These are phyloP conservation scores for Penaeus japonicus DNA, from an alignment of 1,140 invertebrate genomes.

Conservation along the genomic window DNA sequence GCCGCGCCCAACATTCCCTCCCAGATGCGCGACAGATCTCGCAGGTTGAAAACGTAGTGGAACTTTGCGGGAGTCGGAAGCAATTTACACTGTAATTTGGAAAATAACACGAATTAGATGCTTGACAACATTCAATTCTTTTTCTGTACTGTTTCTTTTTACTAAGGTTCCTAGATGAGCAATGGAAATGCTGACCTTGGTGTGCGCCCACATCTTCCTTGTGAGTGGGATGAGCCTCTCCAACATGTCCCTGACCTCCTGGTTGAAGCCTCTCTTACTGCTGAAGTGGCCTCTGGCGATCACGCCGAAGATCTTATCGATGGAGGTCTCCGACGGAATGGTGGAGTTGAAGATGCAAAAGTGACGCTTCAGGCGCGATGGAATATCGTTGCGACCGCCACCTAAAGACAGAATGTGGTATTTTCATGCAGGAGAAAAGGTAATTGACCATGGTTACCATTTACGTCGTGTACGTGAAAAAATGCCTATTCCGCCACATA, in stretches of 20 bases:
- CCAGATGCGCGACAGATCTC: slow-evolving; percentile 95
- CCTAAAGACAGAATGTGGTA: slow-evolving; percentile 66
- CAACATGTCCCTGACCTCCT: slow-evolving; percentile 82
- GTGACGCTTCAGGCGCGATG: slow-evolving; percentile 90
- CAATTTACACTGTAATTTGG: slow-evolving; percentile 70
- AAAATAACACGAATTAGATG: not conserved
- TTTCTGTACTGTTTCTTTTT: too few species aligned
- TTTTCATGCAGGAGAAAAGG: not conserved
- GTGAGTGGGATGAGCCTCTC: slow-evolving; percentile 84
- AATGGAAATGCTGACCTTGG: slow-evolving; percentile 68
- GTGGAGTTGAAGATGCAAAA: slow-evolving; percentile 97
- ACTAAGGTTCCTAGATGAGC: too few species aligned
- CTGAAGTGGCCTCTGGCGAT: slow-evolving; percentile 90
- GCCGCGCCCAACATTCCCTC: slow-evolving; percentile 94
- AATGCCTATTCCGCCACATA: not conserved
- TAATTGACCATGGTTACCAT: too few species aligned
- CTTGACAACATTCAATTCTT: too few species aligned
- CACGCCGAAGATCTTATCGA: slow-evolving; percentile 87
- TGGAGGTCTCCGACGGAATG: slow-evolving; percentile 81
- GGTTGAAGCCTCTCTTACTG: slow-evolving; percentile 82
- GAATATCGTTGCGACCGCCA: slow-evolving; percentile 95
- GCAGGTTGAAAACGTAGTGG: slow-evolving; percentile 94
- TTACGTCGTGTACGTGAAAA: too few species aligned
- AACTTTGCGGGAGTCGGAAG: slow-evolving; percentile 96
- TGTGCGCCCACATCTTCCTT: slow-evolving; percentile 85